Evolutionary conservation across 2,113 vertebrate genomes (phyloP).

Genomic region (Ploceus nigricollis): DNA sequence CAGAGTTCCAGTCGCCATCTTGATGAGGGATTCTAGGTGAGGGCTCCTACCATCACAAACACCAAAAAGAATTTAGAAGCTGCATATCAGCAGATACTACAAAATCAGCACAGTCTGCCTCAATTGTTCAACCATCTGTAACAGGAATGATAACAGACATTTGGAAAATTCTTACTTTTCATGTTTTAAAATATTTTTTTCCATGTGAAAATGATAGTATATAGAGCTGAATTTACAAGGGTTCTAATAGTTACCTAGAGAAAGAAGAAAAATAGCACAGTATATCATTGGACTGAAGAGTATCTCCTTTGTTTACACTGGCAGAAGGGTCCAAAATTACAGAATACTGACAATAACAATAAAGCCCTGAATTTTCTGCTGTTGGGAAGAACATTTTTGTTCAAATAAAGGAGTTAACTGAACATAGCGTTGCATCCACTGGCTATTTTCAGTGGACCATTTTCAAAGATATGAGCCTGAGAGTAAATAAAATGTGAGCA

Average conservation of each 20-base stretch:
- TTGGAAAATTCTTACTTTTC: background rate
- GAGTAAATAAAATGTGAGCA: background rate
- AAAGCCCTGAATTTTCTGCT: background rate
- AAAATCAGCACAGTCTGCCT: background rate
- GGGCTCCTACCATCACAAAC: background rate
- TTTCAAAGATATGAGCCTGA: background rate
- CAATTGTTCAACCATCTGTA: background rate
- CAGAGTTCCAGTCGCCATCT: background rate
- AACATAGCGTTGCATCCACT: background rate
- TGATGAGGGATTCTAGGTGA: background rate
- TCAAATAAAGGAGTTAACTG: background rate
- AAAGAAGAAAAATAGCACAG: background rate
- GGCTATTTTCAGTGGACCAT: background rate
- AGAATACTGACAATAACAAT: background rate
- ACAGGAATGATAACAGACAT: background rate
- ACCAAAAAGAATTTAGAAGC: background rate
- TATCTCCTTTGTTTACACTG: no score
- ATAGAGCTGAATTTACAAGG: background rate
- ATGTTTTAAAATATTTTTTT: background rate
- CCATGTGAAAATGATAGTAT: background rate
- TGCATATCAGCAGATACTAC: background rate
- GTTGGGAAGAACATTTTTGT: background rate
- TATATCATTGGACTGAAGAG: background rate
- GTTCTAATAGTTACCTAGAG: background rate
- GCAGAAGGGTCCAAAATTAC: background rate